phyloP scores from a whole-genome alignment of 2,888 invertebrate genomes.

The Dryobota labecula region DNA sequence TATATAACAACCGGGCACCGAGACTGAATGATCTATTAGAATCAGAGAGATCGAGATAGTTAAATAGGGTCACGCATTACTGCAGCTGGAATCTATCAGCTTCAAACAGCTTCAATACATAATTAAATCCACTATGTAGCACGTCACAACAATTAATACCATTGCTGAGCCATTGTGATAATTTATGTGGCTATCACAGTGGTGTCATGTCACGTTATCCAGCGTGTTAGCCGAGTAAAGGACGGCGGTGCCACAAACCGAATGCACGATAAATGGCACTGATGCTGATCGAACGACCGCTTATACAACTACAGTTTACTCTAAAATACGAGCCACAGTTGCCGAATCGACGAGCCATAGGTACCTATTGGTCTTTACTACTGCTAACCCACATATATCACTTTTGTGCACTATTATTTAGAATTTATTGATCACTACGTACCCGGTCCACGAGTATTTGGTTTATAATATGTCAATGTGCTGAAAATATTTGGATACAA shows the following conservation, averaged over 20 bases:
- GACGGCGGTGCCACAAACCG: constrained; percentile 74
- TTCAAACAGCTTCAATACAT: background rate
- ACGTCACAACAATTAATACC: constrained; percentile 19
- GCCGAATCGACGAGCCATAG: constrained; percentile 70
- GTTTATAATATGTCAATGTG: constrained; percentile 1
- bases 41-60: background rate
- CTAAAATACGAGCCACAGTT: constrained; percentile 76
- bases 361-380: constrained; percentile 57
- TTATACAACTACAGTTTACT: constrained; percentile 77
- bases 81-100: constrained; percentile 18
- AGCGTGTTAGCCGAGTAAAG: constrained; percentile 74
- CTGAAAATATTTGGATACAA: constrained; percentile 4
- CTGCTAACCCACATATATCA: constrained; percentile 67
- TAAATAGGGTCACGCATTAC: background rate
- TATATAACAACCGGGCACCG: background rate
- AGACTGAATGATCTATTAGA: constrained; percentile 18
- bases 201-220: constrained; percentile 80
- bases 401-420: constrained; percentile 61
- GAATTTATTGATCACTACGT: constrained; percentile 44
- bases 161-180: constrained; percentile 52
- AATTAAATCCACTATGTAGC: constrained; percentile 11
- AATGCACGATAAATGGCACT: constrained; percentile 76
- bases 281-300: constrained; percentile 74
- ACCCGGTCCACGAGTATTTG: constrained; percentile 1
- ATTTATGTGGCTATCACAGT: constrained; percentile 65